Base-by-base conservation (phyloP, 2,113 vertebrate genomes). In the Macrotus californicus region DNA sequence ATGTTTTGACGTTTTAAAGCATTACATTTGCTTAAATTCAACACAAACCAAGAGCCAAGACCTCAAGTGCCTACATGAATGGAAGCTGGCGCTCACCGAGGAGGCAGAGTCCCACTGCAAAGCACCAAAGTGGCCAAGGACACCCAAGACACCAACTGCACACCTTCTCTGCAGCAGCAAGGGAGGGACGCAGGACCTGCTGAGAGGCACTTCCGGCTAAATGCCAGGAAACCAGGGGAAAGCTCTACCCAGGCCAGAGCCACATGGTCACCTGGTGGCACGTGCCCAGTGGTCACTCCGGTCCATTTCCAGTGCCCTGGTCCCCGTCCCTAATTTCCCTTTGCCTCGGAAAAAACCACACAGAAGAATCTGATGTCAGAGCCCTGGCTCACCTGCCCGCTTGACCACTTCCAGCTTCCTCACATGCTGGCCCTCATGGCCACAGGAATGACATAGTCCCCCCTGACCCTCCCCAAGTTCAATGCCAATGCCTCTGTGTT, bases 361-460 rank as follows among this genome's bases (percentile, higher is more conserved):
- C 18, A 4, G 13, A 14, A 21, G 31, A n/a, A 5, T 3, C 10
- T 29, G 0, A 5, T 0, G 0, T 5, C 6, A 81, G 52, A 6
- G 26, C 1, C 24, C n/a, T 21, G 1, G 6, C 48, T 36, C 43
- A 34, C 2, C 14, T 18, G 54, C n/a, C 24, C 11, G 26, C 56
- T 3, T 43, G 19, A 16, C 24, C 19, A 22, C 26, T 7, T 1
- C 2, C 13, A 3, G 19, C 16, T 29, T 64, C 50, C 64, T 6
- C 6, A 5, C 18, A 29, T 0, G 41, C 6, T 21, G 5, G 3
- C 15, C 50, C 29, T 22, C 79, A 14, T 24, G 1, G 54, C 7
- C 4, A 3, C 1, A 34, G 15, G 11, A 39, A 36, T 26, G 10
- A 41, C 14, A 4, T 48, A 21, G 50, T 6, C 31, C 16, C 46